Evolutionary conservation across 2,888 invertebrate species (phyloP).

Genomic region (Aporophyla lueneburgensis): DNA sequence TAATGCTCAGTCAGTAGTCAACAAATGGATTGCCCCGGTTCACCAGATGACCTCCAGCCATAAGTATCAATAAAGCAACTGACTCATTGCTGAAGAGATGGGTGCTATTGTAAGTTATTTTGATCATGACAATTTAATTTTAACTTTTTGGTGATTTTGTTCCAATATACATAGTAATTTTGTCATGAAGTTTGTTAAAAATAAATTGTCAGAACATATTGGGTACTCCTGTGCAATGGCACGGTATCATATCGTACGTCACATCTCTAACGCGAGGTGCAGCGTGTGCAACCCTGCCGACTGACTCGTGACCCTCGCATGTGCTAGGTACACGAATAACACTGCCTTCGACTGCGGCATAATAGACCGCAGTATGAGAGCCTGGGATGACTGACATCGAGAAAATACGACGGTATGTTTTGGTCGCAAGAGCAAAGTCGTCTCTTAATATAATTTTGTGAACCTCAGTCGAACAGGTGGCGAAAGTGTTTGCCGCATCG

Average conservation of each 20-base stretch:
- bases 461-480: conserved; percentile 99
- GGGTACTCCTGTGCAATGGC: conserved; percentile 60
- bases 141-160: conserved; percentile 18
- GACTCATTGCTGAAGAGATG: conserved; percentile 52
- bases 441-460: conserved; percentile 87
- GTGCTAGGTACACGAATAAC: conserved; percentile 73
- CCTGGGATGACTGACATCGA: conserved; percentile 79
- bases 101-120: conserved; percentile 75
- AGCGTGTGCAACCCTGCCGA: conserved; percentile 65
- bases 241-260: conserved; percentile 36
- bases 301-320: conserved; percentile 65
- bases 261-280: conserved; percentile 53
- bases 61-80: conserved; percentile 54
- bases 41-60: conserved; percentile 66
- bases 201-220: conserved; percentile 68
- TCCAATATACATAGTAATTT: neutral
- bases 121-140: conserved; percentile 74
- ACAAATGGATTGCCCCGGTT: conserved; percentile 66
- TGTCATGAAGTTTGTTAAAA: conserved; percentile 37
- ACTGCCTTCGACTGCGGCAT: conserved; percentile 60
- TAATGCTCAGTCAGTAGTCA: conserved; percentile 60
- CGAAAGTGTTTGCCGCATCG: conserved; percentile 98
- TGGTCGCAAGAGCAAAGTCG: conserved; percentile 75
- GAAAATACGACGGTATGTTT: conserved; percentile 84
- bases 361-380: conserved; percentile 66